Evolutionary conservation across 1,140 invertebrate species (phyloP).

Genomic region (Rhagoletis zephyria): DNA sequence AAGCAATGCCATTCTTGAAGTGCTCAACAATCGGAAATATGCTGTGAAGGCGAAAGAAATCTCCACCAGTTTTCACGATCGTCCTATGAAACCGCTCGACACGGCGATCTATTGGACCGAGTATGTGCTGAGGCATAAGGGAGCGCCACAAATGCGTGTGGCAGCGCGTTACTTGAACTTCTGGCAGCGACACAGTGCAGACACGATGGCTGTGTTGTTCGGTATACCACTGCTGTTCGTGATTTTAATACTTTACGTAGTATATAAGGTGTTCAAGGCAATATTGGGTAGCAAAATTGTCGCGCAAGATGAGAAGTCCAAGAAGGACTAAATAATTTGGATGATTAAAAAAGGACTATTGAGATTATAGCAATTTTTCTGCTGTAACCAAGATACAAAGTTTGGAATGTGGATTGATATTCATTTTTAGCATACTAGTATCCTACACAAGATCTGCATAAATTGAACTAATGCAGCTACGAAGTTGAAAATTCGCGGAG

Average conservation of each 20-base stretch:
- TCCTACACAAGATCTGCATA: background rate
- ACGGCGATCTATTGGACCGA: no score
- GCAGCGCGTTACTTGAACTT: constrained; percentile 63
- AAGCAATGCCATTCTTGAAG: constrained; percentile 31
- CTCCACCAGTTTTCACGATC: no score
- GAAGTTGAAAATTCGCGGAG: no score
- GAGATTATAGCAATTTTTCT: no score
- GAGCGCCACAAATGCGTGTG: constrained; percentile 43
- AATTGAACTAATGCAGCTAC: no score
- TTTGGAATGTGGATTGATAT: no score
- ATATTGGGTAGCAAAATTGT: background rate
- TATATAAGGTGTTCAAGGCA: background rate
- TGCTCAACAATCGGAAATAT: constrained; percentile 61
- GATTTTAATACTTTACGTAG: background rate
- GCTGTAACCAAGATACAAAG: no score
- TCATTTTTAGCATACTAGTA: no score
- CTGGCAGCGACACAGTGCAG: constrained; percentile 75
- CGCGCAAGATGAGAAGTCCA: background rate
- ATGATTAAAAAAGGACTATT: no score
- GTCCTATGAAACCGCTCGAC: no score
- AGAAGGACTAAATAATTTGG: background rate
- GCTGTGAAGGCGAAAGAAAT: constrained; percentile 56
- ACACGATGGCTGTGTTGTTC: constrained; percentile 64
- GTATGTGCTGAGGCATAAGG: no score
- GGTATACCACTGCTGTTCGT: constrained; percentile 24